Evolutionary conservation across 1,140 invertebrate species (phyloP).

Genomic region (Chironomus striatipennis): DNA sequence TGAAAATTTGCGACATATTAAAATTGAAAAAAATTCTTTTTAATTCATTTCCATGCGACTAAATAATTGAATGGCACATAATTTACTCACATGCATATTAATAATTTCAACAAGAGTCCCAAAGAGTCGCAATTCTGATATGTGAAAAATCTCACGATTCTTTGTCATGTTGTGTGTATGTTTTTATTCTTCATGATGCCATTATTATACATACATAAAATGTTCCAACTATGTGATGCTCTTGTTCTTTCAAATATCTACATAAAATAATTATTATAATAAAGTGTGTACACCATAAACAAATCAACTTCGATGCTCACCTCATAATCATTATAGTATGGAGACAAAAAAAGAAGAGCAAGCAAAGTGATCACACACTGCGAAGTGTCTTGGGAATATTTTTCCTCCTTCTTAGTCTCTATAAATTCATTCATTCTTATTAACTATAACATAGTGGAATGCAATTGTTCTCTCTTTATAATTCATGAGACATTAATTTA

Average conservation of each 20-base stretch:
- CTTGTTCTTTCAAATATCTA: no score
- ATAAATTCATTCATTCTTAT: no score
- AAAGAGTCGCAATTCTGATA: slow-evolving; percentile 2
- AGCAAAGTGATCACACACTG: background rate
- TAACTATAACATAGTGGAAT: background rate
- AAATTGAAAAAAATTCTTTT: no score
- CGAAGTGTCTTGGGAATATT: background rate
- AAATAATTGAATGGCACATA: no score
- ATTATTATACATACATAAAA: background rate
- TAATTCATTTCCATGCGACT: no score
- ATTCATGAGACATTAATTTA: background rate
- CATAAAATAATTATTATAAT: background rate
- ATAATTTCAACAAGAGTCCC: background rate
- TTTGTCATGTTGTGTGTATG: background rate
- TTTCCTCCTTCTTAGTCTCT: background rate
- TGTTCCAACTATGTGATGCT: background rate
- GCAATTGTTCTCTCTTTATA: background rate
- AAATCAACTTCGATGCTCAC: slow-evolving; percentile 22
- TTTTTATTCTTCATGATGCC: background rate
- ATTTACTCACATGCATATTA: background rate
- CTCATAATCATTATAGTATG: background rate
- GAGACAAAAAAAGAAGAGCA: slow-evolving; percentile 15
- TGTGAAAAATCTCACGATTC: slow-evolving; percentile 19
- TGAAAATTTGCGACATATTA: no score
- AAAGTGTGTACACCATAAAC: slow-evolving; percentile 5